Conservation (phyloP, 2,113 vertebrate species). For the Steatornis caripensis region DNA sequence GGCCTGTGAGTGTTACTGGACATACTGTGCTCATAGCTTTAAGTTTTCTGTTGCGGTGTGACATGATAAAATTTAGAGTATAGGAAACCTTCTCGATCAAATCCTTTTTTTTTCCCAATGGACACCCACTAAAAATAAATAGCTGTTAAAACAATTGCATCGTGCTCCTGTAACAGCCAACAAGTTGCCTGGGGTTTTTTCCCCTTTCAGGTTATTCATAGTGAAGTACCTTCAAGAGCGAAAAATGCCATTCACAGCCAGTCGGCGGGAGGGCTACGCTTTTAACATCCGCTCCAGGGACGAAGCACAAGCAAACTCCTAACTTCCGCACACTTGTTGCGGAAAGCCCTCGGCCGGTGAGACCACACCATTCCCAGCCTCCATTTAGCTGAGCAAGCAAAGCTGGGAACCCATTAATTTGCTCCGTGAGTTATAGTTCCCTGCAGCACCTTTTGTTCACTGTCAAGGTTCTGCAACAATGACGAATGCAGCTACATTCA, state of each 20-base stretch:
- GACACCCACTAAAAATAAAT: background rate
- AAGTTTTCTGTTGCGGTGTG: background rate
- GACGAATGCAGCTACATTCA: constrained; percentile 50
- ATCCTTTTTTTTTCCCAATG: background rate
- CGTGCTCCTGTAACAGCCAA: background rate
- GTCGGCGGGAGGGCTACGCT: background rate
- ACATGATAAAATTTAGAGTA: background rate
- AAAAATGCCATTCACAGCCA: background rate
- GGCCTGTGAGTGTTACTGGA: background rate
- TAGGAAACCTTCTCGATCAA: background rate
- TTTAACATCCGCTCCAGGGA: background rate
- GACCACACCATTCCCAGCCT: background rate
- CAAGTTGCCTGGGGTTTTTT: background rate
- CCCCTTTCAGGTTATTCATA: background rate
- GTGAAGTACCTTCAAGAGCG: background rate
- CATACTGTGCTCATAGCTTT: background rate
- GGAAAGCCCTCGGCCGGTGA: background rate
- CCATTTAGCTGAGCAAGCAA: constrained; percentile 23
- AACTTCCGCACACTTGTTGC: background rate
- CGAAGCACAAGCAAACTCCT: background rate
- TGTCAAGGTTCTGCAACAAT: constrained; percentile 57
- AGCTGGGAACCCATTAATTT: constrained; percentile 54
- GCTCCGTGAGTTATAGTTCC: constrained; percentile 43
- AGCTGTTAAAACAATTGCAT: background rate
- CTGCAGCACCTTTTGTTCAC: constrained; percentile 58